These are phyloP conservation scores for Lepeophtheirus nordmannii DNA, from an alignment of 2,888 invertebrate genomes.

Conservation along the genomic window DNA sequence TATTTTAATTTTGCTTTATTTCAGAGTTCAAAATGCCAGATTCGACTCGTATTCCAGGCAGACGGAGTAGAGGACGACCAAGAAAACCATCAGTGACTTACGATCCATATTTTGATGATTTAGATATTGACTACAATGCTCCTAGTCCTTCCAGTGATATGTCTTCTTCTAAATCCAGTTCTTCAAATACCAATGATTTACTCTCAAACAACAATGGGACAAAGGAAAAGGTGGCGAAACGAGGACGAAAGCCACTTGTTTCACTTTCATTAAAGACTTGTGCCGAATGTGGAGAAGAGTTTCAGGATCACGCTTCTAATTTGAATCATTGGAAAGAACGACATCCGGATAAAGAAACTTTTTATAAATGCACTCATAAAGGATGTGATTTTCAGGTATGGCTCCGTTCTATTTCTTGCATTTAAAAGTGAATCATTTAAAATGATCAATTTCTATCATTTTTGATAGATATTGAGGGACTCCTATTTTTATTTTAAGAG, in stretches of 20 bases:
- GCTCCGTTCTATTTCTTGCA: not conserved
- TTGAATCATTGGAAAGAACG: conserved; percentile 20
- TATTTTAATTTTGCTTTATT: not conserved
- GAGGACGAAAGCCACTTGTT: not conserved
- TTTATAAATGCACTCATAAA: conserved; percentile 14
- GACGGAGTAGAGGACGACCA: not conserved
- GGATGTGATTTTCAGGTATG: conserved; percentile 1
- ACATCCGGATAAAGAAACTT: conserved; percentile 1
- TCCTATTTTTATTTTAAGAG: no score
- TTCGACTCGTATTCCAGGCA: not conserved
- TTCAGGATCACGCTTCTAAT: conserved; percentile 16
- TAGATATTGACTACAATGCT: not conserved
- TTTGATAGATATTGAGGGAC: no score
- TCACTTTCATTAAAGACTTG: conserved; percentile 15
- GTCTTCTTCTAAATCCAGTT: no score
- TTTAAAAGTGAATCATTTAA: no score
- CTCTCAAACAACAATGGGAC: not conserved
- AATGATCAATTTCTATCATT: no score
- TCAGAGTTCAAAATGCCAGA: not conserved
- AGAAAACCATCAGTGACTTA: not conserved
- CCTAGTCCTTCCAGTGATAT: no score
- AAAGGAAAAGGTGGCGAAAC: not conserved
- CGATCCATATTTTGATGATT: not conserved
- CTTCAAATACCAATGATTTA: not conserved
- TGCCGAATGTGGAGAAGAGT: conserved; percentile 7